phyloP scores from a whole-genome alignment of 2,113 vertebrate species.

The Muntiacus reevesi region DNA sequence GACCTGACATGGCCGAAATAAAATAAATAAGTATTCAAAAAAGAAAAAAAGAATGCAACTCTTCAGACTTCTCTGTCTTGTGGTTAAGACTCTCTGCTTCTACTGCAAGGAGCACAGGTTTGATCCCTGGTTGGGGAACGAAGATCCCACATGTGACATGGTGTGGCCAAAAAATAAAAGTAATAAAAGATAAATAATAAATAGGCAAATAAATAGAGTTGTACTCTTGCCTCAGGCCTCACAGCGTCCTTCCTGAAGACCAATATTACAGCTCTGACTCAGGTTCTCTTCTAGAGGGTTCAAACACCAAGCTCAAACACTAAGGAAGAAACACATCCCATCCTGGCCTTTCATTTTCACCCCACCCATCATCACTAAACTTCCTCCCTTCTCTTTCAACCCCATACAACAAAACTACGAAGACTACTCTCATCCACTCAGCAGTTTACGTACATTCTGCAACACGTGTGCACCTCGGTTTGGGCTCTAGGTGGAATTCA shows the following conservation, averaged over 20 bases:
- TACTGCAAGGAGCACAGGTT: too few relatives aligned
- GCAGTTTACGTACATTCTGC: not conserved
- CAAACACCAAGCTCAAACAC: not conserved
- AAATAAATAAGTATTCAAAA: too few relatives aligned
- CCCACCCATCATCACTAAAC: not conserved
- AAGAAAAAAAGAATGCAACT: too few relatives aligned
- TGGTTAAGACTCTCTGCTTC: too few relatives aligned
- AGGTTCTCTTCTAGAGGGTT: not conserved
- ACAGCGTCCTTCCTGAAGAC: not conserved
- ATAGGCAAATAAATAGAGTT: not conserved
- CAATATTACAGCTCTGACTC: not conserved
- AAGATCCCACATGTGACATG: not conserved
- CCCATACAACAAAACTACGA: not conserved
- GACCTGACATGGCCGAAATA: too few relatives aligned
- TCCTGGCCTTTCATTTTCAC: not conserved
- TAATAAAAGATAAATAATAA: not conserved
- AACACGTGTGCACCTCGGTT: not conserved
- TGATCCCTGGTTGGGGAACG: not conserved
- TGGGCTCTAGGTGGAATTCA: not conserved
- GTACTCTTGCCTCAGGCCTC: not conserved
- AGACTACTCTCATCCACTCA: not conserved
- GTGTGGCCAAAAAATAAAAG: not conserved
- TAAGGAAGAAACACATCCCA: not conserved
- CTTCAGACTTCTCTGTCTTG: too few relatives aligned
- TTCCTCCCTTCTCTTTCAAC: not conserved